phyloP scores from a whole-genome alignment of 1,140 invertebrate species.

The Teleopsis dalmanni region DNA sequence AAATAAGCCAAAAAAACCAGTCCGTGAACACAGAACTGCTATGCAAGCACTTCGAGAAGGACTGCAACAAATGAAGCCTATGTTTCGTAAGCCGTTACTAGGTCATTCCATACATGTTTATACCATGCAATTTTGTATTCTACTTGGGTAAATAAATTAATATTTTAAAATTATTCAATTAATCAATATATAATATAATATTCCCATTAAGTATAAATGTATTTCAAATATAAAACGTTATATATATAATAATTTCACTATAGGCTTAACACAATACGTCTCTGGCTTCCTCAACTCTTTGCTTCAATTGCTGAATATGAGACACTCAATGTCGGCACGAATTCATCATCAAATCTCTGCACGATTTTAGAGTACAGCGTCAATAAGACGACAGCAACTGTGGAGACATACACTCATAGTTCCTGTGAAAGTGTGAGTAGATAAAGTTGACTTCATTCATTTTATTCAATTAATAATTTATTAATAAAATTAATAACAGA shows the following conservation, averaged over 20 bases:
- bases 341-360: slow-evolving; percentile 27
- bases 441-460: not conserved
- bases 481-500: slow-evolving; percentile 14
- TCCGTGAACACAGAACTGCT: slow-evolving; percentile 18
- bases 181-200: not conserved
- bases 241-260: too few species aligned
- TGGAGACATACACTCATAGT: slow-evolving; percentile 16
- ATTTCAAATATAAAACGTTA: too few species aligned
- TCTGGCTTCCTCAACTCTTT: slow-evolving; percentile 41
- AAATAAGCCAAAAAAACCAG: slow-evolving; percentile 17
- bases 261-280: slow-evolving; percentile 37
- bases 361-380: slow-evolving; percentile 36
- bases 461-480: not conserved
- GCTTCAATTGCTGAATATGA: slow-evolving; percentile 38
- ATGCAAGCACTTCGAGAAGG: slow-evolving; percentile 24
- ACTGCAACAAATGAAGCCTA: slow-evolving; percentile 31
- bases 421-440: slow-evolving; percentile 6
- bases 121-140: slow-evolving; percentile 37
- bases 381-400: slow-evolving; percentile 24
- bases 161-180: not conserved
- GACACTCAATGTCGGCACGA: slow-evolving; percentile 3
- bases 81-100: slow-evolving; percentile 35
- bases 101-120: slow-evolving; percentile 28
- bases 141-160: slow-evolving; percentile 21
- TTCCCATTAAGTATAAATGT: slow-evolving; percentile 21